Percentiles rank a stretch among this genome's conserved stretches.
Evolutionary conservation across 2,888 invertebrate species (phyloP).

Genomic region (Phymatocera aterrima): DNA sequence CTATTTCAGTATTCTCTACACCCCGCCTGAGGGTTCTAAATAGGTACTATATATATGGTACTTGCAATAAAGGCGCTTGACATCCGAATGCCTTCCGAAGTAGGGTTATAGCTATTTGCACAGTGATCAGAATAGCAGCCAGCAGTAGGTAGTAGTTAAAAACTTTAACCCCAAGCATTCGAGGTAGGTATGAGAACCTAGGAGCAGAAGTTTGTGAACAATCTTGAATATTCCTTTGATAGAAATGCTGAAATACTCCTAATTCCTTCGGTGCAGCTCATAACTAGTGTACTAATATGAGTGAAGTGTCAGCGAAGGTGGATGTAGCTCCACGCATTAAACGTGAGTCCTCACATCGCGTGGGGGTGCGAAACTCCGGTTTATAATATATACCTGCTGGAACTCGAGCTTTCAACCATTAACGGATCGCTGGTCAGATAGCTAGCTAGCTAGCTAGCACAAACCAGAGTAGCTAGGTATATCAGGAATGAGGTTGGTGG

Average conservation of each 20-base stretch:
- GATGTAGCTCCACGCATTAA: not conserved
- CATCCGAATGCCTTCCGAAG: not conserved
- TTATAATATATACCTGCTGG: not conserved
- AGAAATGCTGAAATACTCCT: constrained; percentile 10
- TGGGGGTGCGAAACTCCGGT: not conserved
- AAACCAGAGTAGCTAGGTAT: too few species aligned
- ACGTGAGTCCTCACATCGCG: constrained; percentile 17
- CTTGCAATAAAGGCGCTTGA: not conserved
- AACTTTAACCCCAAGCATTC: not conserved
- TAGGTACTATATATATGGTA: too few species aligned
- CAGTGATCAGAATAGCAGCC: not conserved
- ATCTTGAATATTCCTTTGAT: constrained; percentile 33
- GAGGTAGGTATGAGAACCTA: not conserved
- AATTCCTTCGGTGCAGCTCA: too few species aligned
- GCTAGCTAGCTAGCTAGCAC: constrained; percentile 17
- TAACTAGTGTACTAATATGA: too few species aligned
- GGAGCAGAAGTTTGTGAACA: constrained; percentile 20
- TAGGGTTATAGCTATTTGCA: not conserved
- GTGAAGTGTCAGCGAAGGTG: not conserved
- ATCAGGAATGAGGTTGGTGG: too few species aligned
- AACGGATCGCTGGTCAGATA: constrained; percentile 59
- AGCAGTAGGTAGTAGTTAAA: not conserved
- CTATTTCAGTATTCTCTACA: too few species aligned
- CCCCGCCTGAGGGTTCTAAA: too few species aligned
- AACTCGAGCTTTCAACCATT: constrained; percentile 49